Conservation (phyloP, 2,113 vertebrate genomes). For the Manacus vitellinus region DNA sequence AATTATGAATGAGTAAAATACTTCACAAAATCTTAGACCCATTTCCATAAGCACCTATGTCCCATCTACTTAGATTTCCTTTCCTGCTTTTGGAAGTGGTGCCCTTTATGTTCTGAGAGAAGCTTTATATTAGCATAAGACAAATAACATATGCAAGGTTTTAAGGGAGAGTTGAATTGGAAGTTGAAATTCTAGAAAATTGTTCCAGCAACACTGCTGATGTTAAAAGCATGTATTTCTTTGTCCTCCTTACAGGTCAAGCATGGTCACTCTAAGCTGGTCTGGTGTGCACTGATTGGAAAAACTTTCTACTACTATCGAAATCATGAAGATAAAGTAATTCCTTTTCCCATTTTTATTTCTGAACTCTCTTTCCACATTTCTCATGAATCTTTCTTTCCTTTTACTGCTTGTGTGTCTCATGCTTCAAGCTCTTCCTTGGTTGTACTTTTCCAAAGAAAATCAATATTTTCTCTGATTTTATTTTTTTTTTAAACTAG, state of each 20-base stretch:
- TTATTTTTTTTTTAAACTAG: not conserved
- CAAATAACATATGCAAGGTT: not conserved
- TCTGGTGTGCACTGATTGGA: constrained; percentile 87
- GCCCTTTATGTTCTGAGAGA: not conserved
- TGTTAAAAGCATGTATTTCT: not conserved
- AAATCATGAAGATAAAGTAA: constrained; percentile 89
- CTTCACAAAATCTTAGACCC: not conserved
- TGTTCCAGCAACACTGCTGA: not conserved
- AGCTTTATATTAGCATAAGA: not conserved
- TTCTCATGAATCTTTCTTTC: not conserved
- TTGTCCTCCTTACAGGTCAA: constrained; percentile 79
- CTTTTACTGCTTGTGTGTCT: not conserved
- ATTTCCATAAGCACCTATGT: not conserved
- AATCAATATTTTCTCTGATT: not conserved
- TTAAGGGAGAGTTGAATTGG: not conserved
- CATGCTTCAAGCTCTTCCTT: not conserved
- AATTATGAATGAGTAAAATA: not conserved
- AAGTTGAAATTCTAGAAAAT: not conserved
- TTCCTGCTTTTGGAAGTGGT: not conserved
- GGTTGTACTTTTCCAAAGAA: not conserved
- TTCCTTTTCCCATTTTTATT: not conserved
- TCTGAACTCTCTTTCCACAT: not conserved
- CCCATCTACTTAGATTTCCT: not conserved
- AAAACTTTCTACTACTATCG: constrained; percentile 87
- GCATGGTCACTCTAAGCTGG: constrained; percentile 89